Conservation (phyloP, 35 echinoderm and acorn worm genomes). For the Amphiura filiformis region DNA sequence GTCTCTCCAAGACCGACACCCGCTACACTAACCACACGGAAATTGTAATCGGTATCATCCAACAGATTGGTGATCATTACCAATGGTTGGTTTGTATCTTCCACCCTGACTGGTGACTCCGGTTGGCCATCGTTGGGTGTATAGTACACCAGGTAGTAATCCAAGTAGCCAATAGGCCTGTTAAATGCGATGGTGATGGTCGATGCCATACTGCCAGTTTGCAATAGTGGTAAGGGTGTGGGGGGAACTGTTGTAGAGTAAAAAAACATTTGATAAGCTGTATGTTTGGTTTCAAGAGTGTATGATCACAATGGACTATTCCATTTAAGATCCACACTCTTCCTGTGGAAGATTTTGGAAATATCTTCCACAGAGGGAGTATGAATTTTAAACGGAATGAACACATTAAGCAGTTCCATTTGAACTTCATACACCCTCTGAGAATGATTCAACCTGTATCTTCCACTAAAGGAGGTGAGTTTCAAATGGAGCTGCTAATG, state of each 20-base stretch:
- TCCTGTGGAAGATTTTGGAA: too few relatives aligned
- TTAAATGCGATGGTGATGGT: neutral
- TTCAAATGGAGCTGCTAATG: too few relatives aligned
- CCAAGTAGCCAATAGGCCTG: neutral
- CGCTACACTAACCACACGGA: neutral
- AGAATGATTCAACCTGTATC: too few relatives aligned
- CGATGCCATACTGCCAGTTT: neutral
- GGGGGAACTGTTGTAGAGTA: neutral
- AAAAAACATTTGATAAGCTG: too few relatives aligned
- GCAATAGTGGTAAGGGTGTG: neutral
- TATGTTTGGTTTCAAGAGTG: too few relatives aligned
- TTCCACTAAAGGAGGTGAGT: too few relatives aligned
- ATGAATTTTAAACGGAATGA: too few relatives aligned
- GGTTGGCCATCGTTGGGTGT: neutral
- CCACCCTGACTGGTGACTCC: neutral
- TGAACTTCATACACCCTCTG: too few relatives aligned
- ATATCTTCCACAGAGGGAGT: too few relatives aligned
- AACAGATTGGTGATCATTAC: neutral
- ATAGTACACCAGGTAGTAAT: neutral
- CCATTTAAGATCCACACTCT: too few relatives aligned
- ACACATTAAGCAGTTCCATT: too few relatives aligned
- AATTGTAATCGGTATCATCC: neutral
- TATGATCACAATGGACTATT: too few relatives aligned
- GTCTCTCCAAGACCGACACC: neutral
- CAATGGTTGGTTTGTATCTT: neutral